A percentile compares a stretch with the other conserved stretches of the same genome.
These are phyloP conservation scores for Pseudoatta argentina DNA, from an alignment of 1,140 invertebrate species.

Conservation along the genomic window DNA sequence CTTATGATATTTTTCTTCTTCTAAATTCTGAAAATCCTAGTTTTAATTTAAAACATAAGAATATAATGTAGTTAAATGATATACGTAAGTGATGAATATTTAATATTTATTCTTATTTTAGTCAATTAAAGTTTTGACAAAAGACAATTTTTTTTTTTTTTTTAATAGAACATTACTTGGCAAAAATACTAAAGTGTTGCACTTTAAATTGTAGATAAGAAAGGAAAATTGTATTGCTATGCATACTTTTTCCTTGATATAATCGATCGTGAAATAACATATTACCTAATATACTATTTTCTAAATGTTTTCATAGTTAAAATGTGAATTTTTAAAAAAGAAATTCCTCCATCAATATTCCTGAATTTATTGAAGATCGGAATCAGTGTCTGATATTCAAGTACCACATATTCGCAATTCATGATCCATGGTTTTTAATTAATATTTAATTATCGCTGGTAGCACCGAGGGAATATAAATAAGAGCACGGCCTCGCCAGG, in stretches of 20 bases:
- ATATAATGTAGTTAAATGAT: background rate
- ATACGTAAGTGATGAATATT: background rate
- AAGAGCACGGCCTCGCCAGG: conserved; percentile 61
- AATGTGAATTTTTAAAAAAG: no score
- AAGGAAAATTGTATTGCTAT: no score
- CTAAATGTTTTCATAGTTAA: background rate
- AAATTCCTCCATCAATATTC: background rate
- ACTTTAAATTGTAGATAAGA: background rate
- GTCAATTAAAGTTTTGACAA: background rate
- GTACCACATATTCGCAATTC: conserved; percentile 22
- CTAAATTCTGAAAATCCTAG: background rate
- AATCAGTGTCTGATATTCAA: conserved; percentile 4
- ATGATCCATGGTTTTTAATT: conserved; percentile 59
- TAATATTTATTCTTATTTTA: background rate
- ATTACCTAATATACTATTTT: background rate
- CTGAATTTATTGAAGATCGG: background rate
- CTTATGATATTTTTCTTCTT: background rate
- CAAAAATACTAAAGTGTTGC: background rate
- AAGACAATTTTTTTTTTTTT: background rate
- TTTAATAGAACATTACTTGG: background rate
- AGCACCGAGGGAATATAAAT: conserved; percentile 70
- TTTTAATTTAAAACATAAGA: background rate
- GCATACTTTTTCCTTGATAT: background rate
- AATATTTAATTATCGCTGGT: conserved; percentile 73
- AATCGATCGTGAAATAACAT: background rate